These are phyloP conservation scores for Anolis apletophallus DNA, from an alignment of 2,797 vertebrate genomes.

Conservation along the genomic window DNA sequence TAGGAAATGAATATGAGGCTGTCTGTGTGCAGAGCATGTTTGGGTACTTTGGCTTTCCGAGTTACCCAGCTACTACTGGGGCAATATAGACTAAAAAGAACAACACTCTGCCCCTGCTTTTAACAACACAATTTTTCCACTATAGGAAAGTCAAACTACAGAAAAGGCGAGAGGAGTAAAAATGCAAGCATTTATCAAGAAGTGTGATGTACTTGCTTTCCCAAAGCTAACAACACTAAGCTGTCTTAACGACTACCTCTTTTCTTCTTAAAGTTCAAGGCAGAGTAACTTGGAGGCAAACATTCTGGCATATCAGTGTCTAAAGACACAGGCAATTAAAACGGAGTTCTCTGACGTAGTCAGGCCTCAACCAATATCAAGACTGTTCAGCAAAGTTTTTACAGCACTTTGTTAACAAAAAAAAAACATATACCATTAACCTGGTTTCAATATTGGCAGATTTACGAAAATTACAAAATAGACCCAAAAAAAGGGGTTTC, in stretches of 20 bases:
- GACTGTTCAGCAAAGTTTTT: conserved; percentile 26
- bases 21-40: too few relatives aligned
- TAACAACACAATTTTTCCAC: conserved; percentile 37
- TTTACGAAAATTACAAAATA: too few relatives aligned
- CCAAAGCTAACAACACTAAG: conserved; percentile 36
- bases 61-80: not conserved
- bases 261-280: not conserved
- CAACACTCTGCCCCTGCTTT: not conserved
- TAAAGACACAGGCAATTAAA: conserved; percentile 37
- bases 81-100: not conserved
- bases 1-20: too few relatives aligned
- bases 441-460: too few relatives aligned
- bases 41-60: not conserved
- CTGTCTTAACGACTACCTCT: not conserved
- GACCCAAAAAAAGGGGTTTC: too few relatives aligned
- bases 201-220: not conserved
- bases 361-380: conserved; percentile 43
- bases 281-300: not conserved
- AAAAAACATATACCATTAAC: not conserved
- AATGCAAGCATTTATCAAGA: conserved; percentile 16
- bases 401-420: conserved; percentile 26
- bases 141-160: not conserved
- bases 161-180: not conserved
- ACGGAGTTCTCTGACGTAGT: not conserved
- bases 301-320: not conserved